These are phyloP conservation scores for Spatula clypeata DNA, from an alignment of 2,797 vertebrate species.

Conservation along the genomic window DNA sequence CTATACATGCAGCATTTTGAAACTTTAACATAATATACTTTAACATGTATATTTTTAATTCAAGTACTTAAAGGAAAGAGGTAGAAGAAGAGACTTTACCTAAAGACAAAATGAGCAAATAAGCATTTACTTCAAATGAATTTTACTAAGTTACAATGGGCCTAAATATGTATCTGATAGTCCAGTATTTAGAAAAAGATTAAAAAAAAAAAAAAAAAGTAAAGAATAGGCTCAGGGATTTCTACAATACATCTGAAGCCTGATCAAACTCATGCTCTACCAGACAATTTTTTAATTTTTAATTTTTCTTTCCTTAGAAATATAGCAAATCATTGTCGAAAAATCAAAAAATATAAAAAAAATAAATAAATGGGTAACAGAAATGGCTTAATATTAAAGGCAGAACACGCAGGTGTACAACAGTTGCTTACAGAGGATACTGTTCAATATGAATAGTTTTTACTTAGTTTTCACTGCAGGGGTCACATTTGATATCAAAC, in stretches of 20 bases:
- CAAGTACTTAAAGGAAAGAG: background rate
- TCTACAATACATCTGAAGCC: background rate
- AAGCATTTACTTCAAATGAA: background rate
- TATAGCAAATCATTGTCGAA: background rate
- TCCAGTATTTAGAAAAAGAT: background rate
- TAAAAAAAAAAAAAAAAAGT: background rate
- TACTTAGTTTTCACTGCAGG: background rate
- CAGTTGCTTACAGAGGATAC: background rate
- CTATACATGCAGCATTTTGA: background rate
- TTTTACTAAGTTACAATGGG: background rate
- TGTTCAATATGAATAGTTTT: background rate
- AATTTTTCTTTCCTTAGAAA: background rate
- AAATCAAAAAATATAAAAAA: background rate
- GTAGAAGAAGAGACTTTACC: background rate
- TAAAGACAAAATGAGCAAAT: background rate
- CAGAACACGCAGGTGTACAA: background rate
- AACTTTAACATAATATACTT: background rate
- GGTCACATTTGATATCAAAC: constrained; percentile 23
- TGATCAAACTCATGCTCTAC: background rate
- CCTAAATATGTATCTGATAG: background rate
- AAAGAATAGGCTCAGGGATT: background rate
- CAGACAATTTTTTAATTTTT: background rate
- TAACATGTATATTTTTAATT: background rate
- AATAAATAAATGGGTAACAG: background rate
- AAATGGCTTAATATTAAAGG: background rate